Evolutionary conservation across 2,797 vertebrate species (phyloP), one percentile per base, ranked within the genome.

Genomic region (Nyctibius grandis): DNA sequence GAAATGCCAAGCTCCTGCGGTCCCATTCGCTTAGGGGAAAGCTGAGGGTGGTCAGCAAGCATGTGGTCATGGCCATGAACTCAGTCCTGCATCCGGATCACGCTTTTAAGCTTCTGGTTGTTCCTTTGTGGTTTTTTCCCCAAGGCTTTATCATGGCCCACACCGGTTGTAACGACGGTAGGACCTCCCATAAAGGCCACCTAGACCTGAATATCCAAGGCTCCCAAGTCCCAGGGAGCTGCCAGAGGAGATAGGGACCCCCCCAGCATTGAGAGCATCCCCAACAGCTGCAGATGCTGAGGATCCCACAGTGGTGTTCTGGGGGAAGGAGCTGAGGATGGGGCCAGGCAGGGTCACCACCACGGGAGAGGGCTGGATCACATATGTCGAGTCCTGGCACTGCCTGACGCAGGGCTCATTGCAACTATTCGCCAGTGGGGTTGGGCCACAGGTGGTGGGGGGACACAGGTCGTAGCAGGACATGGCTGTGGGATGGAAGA

Each of bases 311-410:
- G 91, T 6, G 19, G 94, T 95, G 13, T 94, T 91, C 3, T 96
- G 95, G 0, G 94, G 95, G 74, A 93, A 96, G 84, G 91, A 95
- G 91, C 95, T 96, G 59, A 96, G 95, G 75, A 96, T 96, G 8
- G 96, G 91, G 0, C 96, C 96, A 0, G 94, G 95, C 63, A 96
- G 88, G 5, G 94, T 94, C n/a, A 96, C 92, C 63, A 93, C 91
- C 25, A 96, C 94, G 0, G 95, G 95, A 0, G 95, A 91, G 0
- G 95, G 94, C 0, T 96, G 95, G 83, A 95, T 96, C 21, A 96
- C 69, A 0, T 79, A 91, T 0, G 91, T 93, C 0, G 95, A 96
- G 20, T 94, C 95, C 72, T 94, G 94, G 83, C 95, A 96, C 60
- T 96, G 95, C 13, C 91, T 15, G 1, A 95, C 16, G 0, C 94